Base-by-base conservation (phyloP, 2,113 vertebrate species). In the Pollachius pollachius region DNA sequence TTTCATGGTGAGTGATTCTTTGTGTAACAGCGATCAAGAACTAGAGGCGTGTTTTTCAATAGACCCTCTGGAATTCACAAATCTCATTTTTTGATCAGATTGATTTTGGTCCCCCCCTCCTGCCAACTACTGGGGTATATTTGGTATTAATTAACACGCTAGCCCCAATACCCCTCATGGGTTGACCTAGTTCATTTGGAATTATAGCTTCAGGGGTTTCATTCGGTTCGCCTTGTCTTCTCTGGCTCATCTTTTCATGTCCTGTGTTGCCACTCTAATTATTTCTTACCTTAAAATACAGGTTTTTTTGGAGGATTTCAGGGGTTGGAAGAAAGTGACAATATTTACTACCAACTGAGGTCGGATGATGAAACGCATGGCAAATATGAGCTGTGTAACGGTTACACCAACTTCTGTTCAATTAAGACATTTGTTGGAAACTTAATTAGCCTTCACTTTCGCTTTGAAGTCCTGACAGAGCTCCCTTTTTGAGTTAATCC, bases 401-500 rank as follows among this genome's bases (percentile, higher is more conserved):
- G 62, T 72, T 76, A 75, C 41, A 13, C 41, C 41, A 75, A 71
- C 25, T 77, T 68, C 30, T 60, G 62, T 48, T 86, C 74, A 87
- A 2, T 75, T n/a, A 58, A 41, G 82, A 74, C 72, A 80, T 81
- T 78, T 65, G 64, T n/a, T 7, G 9, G 54, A 69, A 16, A 81
- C 78, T 82, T 81, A 85, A 90, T 90, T 82, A 85, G 70, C 72
- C 69, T 62, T 75, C 65, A 65, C 72, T 86, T 78, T 77, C 68
- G 85, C 80, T 81, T 87, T 87, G 15, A 85, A 77, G 65, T 59
- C 13, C 21, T 52, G 21, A 34, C 52, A 54, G 65, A 30, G 30
- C 30, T 30, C 41, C 41, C 6, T 48, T 48, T 48, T 48, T 9
- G 4, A 8, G 41, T 48, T 48, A 48, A 48, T 48, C 41, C 41